These are phyloP conservation scores for Saccostrea glomerata DNA, from an alignment of 1,140 invertebrate species.

Conservation along the genomic window DNA sequence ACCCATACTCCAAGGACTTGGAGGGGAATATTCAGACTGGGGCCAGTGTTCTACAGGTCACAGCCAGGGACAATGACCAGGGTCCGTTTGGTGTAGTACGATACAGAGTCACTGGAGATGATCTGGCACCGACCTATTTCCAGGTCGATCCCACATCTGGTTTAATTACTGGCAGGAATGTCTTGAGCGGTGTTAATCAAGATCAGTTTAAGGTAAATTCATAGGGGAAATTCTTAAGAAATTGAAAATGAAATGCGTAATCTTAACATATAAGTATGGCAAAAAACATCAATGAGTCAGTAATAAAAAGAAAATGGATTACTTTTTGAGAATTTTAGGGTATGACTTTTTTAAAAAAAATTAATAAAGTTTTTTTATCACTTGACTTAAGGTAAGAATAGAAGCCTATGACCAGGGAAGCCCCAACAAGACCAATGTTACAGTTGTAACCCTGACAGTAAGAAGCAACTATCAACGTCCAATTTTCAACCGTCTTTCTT, in stretches of 20 bases:
- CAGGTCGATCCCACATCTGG: slow-evolving; percentile 62
- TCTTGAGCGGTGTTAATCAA: slow-evolving; percentile 53
- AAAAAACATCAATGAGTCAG: too few relatives aligned
- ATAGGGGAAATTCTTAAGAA: not conserved
- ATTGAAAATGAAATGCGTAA: not conserved
- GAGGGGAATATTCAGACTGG: slow-evolving; percentile 47
- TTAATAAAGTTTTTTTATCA: too few relatives aligned
- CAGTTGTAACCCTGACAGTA: slow-evolving; percentile 91
- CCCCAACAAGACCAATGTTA: slow-evolving; percentile 89
- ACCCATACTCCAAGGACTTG: slow-evolving; percentile 60
- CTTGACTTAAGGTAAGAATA: slow-evolving; percentile 69
- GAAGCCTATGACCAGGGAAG: slow-evolving; percentile 88
- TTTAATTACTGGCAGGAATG: slow-evolving; percentile 57
- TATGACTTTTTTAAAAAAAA: too few relatives aligned
- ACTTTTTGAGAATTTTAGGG: too few relatives aligned
- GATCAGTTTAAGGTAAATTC: slow-evolving; percentile 9
- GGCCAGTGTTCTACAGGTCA: slow-evolving; percentile 50
- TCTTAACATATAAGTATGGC: too few relatives aligned
- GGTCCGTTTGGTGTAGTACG: slow-evolving; percentile 47
- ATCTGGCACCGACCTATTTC: slow-evolving; percentile 57
- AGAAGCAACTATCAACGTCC: slow-evolving; percentile 64
- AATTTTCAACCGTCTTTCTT: slow-evolving; percentile 52
- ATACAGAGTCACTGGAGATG: slow-evolving; percentile 51
- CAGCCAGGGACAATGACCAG: slow-evolving; percentile 62
- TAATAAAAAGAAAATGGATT: too few relatives aligned